Conservation (phyloP, 2,888 invertebrate genomes). For the Metacarcinus magister region DNA sequence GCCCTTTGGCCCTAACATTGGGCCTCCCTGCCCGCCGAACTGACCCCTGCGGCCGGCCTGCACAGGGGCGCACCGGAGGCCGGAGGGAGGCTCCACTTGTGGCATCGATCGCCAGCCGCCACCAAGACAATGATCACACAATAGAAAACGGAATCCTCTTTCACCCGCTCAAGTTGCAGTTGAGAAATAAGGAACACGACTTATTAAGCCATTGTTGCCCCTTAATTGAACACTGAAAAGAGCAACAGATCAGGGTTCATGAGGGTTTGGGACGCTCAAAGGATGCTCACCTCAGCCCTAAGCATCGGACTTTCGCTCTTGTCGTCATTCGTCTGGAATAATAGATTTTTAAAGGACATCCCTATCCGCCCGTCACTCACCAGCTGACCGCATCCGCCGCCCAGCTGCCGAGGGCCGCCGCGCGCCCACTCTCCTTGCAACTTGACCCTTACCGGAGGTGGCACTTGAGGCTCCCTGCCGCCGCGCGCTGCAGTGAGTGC, state of each 20-base stretch:
- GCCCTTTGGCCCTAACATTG: slow-evolving; percentile 73
- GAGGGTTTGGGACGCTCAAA: slow-evolving; percentile 53
- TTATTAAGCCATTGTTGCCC: slow-evolving; percentile 78
- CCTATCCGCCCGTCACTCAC: slow-evolving; percentile 70
- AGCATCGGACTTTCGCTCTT: slow-evolving; percentile 65
- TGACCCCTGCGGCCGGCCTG: slow-evolving; percentile 46
- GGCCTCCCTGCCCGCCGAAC: slow-evolving; percentile 6
- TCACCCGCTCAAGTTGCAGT: slow-evolving; percentile 78
- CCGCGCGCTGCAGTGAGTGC: slow-evolving; percentile 37
- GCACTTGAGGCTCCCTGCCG: slow-evolving; percentile 56
- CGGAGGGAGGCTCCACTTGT: slow-evolving; percentile 59
- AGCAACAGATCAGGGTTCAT: slow-evolving; percentile 79
- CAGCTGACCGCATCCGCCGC: slow-evolving; percentile 19
- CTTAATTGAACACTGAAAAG: slow-evolving; percentile 79
- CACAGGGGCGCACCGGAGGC: slow-evolving; percentile 56
- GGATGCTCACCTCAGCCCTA: neutral
- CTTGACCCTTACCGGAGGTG: slow-evolving; percentile 63
- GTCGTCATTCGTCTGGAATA: slow-evolving; percentile 56
- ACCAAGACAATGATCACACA: slow-evolving; percentile 78
- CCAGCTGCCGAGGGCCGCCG: slow-evolving; percentile 52
- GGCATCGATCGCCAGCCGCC: slow-evolving; percentile 69
- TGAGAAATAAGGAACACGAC: slow-evolving; percentile 75
- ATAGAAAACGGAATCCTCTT: slow-evolving; percentile 80
- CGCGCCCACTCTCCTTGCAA: neutral
- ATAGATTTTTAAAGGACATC: slow-evolving; percentile 70